Percentiles rank a stretch among this genome's conserved stretches.
These are phyloP conservation scores for Didymodactylos carnosus DNA, from an alignment of 2,888 invertebrate genomes.

Conservation along the genomic window DNA sequence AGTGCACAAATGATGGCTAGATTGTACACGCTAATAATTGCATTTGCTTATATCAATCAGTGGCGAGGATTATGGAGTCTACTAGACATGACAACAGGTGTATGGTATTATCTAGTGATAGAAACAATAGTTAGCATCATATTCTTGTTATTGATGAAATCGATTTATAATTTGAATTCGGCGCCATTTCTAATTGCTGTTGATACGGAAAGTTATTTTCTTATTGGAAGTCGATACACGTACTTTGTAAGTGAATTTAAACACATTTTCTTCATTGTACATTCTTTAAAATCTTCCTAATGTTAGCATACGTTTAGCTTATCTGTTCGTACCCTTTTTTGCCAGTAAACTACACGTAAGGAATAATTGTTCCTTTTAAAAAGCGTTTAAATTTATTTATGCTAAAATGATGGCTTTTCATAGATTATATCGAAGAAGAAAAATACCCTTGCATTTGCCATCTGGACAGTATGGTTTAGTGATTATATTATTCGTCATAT, in stretches of 20 bases:
- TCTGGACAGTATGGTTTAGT: no score
- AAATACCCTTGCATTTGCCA: no score
- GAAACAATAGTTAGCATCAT: not conserved
- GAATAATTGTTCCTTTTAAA: no score
- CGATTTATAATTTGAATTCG: not conserved
- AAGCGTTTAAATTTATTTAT: no score
- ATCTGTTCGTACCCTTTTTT: no score
- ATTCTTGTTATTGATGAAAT: not conserved
- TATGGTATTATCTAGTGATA: not conserved
- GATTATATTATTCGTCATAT: no score
- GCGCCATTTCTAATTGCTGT: not conserved
- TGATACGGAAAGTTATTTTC: not conserved
- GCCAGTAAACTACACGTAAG: no score
- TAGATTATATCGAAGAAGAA: no score
- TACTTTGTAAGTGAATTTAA: not conserved
- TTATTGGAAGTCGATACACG: not conserved
- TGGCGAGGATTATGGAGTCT: not conserved
- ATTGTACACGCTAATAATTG: not conserved
- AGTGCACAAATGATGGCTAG: not conserved
- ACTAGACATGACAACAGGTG: not conserved
- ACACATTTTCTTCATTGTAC: no score
- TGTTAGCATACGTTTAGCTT: no score
- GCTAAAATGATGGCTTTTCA: no score
- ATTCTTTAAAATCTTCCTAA: no score
- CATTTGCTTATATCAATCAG: not conserved